Percentiles rank a stretch among this genome's conserved stretches.
Conservation (phyloP, 2,113 vertebrate species). For the Eurystomus gularis region DNA sequence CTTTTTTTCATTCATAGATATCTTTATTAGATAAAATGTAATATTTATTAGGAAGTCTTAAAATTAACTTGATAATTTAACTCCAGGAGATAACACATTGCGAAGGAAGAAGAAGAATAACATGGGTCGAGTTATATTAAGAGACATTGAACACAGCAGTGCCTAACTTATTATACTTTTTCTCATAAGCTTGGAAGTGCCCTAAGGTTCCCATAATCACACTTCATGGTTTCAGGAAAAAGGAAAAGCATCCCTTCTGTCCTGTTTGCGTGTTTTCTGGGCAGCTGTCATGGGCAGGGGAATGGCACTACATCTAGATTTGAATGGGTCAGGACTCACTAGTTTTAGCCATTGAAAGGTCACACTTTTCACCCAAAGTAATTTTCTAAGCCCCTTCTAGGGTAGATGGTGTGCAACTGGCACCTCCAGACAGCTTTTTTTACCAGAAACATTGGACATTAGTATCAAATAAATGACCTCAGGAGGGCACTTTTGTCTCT, state of each 20-base stretch:
- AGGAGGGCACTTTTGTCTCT: neutral
- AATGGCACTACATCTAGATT: neutral
- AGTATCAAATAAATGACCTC: neutral
- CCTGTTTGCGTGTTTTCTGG: neutral
- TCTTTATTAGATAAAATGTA: neutral
- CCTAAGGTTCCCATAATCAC: neutral
- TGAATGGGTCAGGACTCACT: neutral
- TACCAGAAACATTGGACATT: rapidly evolving
- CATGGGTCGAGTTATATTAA: neutral
- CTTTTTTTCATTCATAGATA: neutral
- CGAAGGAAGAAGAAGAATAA: neutral
- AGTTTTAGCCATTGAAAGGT: neutral
- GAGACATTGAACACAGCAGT: neutral
- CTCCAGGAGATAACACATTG: neutral
- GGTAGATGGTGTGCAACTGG: rapidly evolving
- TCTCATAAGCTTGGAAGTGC: neutral
- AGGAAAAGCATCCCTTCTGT: neutral
- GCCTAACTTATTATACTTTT: neutral
- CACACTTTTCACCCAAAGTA: neutral
- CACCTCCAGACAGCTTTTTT: neutral
- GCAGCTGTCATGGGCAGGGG: rapidly evolving
- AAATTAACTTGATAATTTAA: neutral
- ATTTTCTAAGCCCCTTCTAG: neutral
- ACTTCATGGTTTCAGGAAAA: neutral
- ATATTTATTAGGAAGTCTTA: neutral